Base-by-base conservation (phyloP, 1,140 invertebrate genomes). In the Pissodes strobi region DNA sequence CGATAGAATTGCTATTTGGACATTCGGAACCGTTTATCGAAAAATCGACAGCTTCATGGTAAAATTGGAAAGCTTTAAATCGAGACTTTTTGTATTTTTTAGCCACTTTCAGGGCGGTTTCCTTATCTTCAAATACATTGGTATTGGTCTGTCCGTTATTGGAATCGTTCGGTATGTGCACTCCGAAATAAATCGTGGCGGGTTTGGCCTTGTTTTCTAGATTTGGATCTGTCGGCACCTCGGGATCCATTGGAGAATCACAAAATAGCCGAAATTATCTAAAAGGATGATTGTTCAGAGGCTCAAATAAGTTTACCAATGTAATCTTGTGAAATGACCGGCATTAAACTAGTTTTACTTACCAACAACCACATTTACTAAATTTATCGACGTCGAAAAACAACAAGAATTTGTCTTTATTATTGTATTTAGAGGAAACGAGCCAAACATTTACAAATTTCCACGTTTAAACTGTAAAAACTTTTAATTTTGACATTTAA, bases 1-100 rank as follows among this genome's bases (percentile, higher is more conserved):
- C 19, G 6, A 45, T 25, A n/a, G 59, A 59, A 46, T 68, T 69
- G 53, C 66, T 72, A 57, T 72, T 69, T 1, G 75, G 70, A 65
- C 75, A 72, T 46, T 86, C 82, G 15, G 75, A 77, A 0, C 85
- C 86, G 72, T 81, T 78, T 30, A 77, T 69, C 1, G 88, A 84
- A 81, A 92, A 94, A 15, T 86, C 82, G 3, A 87, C 79, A 2
- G 92, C 92, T 70, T 92, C 90, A 56, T 84, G 79, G 53, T 79
- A 78, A 52, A 80, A 87, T 45, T 81, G 84, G 72, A 94, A 94
- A 2, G 84, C 83, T 74, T 93, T 93, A 64, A 94, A 86, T 64
- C 92, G 82, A 2, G 88, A 86, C 37, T 85, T 86, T 76, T 91
- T 90, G 72, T 87, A 83, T 62, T 86, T 84, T 66, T 89, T 90